Base-by-base conservation (phyloP, 2,113 vertebrate genomes). In the Aythya baeri region DNA sequence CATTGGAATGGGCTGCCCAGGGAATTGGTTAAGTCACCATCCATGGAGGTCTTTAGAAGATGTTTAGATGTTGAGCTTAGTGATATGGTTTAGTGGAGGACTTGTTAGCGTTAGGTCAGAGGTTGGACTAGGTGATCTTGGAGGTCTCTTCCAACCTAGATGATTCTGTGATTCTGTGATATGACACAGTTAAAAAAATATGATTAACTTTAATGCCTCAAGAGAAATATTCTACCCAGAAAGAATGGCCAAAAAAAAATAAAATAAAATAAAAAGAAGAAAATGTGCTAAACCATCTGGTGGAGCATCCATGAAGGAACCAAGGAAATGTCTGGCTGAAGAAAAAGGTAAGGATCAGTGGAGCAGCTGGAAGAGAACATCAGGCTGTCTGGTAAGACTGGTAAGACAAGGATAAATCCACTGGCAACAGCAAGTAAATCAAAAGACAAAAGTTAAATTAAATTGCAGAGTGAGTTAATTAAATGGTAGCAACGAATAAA, bases 401-500 rank as follows among this genome's bases (percentile, higher is more conserved):
- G 50, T 82, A 67, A 93, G 17, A 74, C 36, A 68, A 83, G 36
- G 88, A 75, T 93, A 94, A 93, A 71, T 86, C 57, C 29, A 72
- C 54, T 57, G 50, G 50, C n/a, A 96, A 54, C 71, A 50, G 43
- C 38, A 20, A 94, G 36, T 74, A 93, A 82, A 93, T 83, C 50
- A 63, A 94, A 91, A 95, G 52, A 94, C 65, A 93, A 80, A 92
- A 92, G 68, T 83, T 67, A 92, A 95, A 94, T 94, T 93, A 91
- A 90, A 91, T 74, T 50, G 62, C 62, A 93, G 32, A 34, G 32
- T 1, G 21, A 95, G 81, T 65, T 97, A 96, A 93, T 91, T 26
- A 94, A 96, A 95, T 89, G 66, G 71, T 83, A 96, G 18, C 43
- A 68, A 55, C 70, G 68, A 95, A 94, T 86, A 87, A 84, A 89